phyloP scores from a whole-genome alignment of 2,113 vertebrate species.

The Ammospiza caudacuta region DNA sequence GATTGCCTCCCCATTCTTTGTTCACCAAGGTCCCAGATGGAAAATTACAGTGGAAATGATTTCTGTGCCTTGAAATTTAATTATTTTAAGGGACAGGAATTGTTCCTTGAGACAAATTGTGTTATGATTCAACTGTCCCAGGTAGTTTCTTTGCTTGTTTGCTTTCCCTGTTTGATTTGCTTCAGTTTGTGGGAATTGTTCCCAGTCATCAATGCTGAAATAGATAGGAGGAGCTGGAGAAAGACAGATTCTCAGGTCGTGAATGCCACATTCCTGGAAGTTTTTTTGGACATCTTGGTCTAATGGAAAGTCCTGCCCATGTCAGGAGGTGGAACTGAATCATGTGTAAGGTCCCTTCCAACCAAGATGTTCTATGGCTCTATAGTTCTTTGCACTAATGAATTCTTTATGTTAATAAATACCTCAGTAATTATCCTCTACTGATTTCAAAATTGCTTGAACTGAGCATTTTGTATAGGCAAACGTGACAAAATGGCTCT shows the following conservation, averaged over 20 bases:
- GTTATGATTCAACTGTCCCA: not conserved
- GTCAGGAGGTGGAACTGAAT: not conserved
- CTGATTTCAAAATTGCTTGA: not conserved
- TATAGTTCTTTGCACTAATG: not conserved
- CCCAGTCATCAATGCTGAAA: not conserved
- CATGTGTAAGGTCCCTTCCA: not conserved
- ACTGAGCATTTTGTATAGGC: not conserved
- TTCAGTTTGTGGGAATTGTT: slow-evolving; percentile 3
- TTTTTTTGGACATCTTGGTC: not conserved
- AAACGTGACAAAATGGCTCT: not conserved
- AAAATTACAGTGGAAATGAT: slow-evolving; percentile 3
- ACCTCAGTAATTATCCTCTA: not conserved
- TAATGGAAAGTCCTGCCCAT: not conserved
- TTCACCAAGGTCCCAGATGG: not conserved
- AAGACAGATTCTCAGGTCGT: not conserved
- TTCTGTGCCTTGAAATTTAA: not conserved
- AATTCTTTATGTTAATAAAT: not conserved
- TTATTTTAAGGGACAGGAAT: not conserved
- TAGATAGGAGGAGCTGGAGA: not conserved
- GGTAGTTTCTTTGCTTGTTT: not conserved
- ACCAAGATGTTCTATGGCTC: not conserved
- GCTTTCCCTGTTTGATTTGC: not conserved
- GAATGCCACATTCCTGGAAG: not conserved
- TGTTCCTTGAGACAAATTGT: not conserved
- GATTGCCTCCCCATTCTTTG: not conserved